Evolutionary conservation across 2,797 vertebrate genomes (phyloP).

Genomic region (Amblyraja radiata): DNA sequence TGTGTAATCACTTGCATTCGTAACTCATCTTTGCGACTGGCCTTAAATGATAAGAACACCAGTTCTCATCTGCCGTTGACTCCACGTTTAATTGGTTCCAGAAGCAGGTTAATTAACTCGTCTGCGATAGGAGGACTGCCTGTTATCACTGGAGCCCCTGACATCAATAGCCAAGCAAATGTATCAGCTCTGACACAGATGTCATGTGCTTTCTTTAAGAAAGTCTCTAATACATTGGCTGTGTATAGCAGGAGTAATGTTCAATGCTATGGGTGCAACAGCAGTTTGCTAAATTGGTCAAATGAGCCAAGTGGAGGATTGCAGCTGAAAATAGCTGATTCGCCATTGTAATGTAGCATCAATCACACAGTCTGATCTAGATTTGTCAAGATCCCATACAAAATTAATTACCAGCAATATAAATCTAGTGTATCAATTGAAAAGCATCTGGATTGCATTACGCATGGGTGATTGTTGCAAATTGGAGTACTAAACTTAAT

Average conservation of each 20-base stretch:
- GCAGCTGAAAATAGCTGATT: conserved; percentile 48
- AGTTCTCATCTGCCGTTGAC: conserved; percentile 64
- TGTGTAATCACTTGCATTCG: conserved; percentile 40
- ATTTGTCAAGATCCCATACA: conserved; percentile 30
- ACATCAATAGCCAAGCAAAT: conserved; percentile 42
- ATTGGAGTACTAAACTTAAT: conserved; percentile 91
- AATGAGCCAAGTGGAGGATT: conserved; percentile 60
- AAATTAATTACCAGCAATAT: conserved; percentile 33
- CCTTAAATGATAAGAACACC: conserved; percentile 64
- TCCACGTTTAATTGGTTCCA: conserved; percentile 84
- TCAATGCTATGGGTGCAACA: conserved; percentile 50
- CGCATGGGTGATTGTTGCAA: conserved; percentile 55
- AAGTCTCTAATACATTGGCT: conserved; percentile 40
- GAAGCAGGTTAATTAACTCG: conserved; percentile 78
- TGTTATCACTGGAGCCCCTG: conserved; percentile 49
- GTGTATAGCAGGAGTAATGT: conserved; percentile 59
- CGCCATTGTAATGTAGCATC: neutral
- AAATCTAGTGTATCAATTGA: conserved; percentile 25
- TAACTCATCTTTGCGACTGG: conserved; percentile 48
- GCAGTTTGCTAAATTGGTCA: conserved; percentile 51
- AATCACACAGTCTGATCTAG: conserved; percentile 3
- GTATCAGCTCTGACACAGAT: conserved; percentile 47
- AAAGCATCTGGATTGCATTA: conserved; percentile 36
- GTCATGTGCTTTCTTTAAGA: conserved; percentile 38
- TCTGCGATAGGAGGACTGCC: conserved; percentile 50